phyloP scores from a whole-genome alignment of 2,888 invertebrate species.

The Leuctra nigra region DNA sequence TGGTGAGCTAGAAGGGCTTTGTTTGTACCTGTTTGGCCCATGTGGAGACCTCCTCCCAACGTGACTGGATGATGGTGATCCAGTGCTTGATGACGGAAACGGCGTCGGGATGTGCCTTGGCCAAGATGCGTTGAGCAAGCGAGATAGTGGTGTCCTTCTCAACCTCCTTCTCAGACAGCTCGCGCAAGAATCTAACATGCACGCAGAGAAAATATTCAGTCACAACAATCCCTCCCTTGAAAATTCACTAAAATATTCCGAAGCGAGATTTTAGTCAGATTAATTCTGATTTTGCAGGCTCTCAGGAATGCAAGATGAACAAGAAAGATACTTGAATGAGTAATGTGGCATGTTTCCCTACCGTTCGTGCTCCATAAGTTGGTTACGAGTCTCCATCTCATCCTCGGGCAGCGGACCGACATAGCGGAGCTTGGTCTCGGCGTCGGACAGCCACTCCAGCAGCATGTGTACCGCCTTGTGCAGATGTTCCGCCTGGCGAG shows the following conservation, averaged over 20 bases:
- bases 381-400: slow-evolving; percentile 75
- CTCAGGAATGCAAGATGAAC: background rate
- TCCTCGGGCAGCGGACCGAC: slow-evolving; percentile 88
- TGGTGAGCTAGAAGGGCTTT: too few relatives aligned
- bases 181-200: slow-evolving; percentile 57
- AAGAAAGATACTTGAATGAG: background rate
- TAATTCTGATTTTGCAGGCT: background rate
- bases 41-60: slow-evolving; percentile 94
- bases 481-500: slow-evolving; percentile 71
- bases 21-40: slow-evolving; percentile 64
- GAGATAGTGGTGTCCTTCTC: slow-evolving; percentile 83
- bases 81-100: slow-evolving; percentile 98
- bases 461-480: slow-evolving; percentile 92
- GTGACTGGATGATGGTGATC: slow-evolving; percentile 92
- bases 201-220: background rate
- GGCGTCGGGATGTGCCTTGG: slow-evolving; percentile 94
- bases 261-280: background rate
- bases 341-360: slow-evolving; percentile 28
- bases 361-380: slow-evolving; percentile 78
- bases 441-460: slow-evolving; percentile 93
- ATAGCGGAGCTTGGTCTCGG: slow-evolving; percentile 91
- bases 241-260: background rate
- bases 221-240: background rate
- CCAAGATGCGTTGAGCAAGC: slow-evolving; percentile 81
- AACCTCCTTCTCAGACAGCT: slow-evolving; percentile 73